Evolutionary conservation across 2,797 vertebrate species (phyloP), one percentile per base, ranked within the genome.

Genomic region (Heterohyrax brucei): DNA sequence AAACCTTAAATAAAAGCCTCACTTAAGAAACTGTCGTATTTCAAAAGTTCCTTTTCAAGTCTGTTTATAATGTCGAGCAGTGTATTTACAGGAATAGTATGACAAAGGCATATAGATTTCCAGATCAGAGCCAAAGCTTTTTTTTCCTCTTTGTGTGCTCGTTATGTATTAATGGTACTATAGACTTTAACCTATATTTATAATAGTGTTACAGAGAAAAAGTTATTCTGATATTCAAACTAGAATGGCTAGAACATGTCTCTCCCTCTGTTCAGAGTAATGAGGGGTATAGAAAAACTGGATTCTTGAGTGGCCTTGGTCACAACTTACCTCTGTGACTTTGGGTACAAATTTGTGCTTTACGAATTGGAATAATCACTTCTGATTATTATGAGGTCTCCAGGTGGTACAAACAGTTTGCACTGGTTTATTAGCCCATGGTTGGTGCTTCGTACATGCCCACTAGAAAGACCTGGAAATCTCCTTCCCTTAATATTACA

Each of bases 11-110:
- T 82, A 46, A 62, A 80, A 94, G 5, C 24, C 5, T 94, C 18
- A 62, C 9, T 77, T 10, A 66, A 88, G 64, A 90, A 76, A 7
- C 8, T 7, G 2, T 39, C 86, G n/a, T 83, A 56, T 84, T 73
- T 48, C 24, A 76, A 10, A 87, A 90, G 62, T 33, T 86, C 8
- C 44, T 70, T 97, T 97, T 95, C 14, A 70, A 66, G n/a, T 66
- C 46, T 48, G 21, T 93, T 82, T 82, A 26, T 92, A 24, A 82
- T 84, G 14, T 66, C 75, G 70, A 81, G 53, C 46, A 19, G 1
- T 75, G 16, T 82, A 7, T 30, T 93, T 62, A 39, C 0, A 62
- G 76, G 33, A 72, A 75, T 61, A 70, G 48, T 79, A 62, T 53
- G 61, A 48, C 61, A 89, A 85, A 44, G 68, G 22, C 21, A 22